Percentiles rank a stretch among this genome's conserved stretches.
These are phyloP conservation scores for Otis tarda DNA, from an alignment of 2,113 vertebrate genomes.

Conservation along the genomic window DNA sequence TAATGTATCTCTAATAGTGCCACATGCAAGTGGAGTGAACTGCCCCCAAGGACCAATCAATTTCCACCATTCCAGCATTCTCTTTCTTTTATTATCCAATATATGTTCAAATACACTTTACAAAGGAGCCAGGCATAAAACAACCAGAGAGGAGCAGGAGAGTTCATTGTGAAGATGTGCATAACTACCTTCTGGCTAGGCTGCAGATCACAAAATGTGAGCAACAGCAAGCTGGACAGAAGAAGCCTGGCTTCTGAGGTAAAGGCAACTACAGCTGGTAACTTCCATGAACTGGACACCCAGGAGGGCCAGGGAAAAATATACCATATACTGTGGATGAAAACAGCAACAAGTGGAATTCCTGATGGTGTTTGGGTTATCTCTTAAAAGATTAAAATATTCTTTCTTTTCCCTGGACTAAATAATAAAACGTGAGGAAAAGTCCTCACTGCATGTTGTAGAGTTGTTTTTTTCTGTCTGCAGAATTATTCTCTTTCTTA, in stretches of 20 bases:
- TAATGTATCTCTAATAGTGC: background rate
- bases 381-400: background rate
- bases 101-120: background rate
- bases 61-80: background rate
- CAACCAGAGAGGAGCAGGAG: background rate
- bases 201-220: background rate
- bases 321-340: background rate
- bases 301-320: background rate
- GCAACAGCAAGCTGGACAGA: background rate
- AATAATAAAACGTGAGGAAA: background rate
- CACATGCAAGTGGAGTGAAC: background rate
- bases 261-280: background rate
- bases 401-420: background rate
- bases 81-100: background rate
- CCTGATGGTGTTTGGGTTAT: background rate
- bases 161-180: background rate
- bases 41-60: background rate
- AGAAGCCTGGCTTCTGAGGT: background rate
- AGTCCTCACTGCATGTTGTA: background rate
- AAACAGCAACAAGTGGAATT: background rate
- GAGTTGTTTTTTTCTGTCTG: background rate
- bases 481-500: background rate
- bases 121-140: background rate
- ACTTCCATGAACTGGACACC: background rate
- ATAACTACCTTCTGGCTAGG: background rate